Evolutionary conservation across 2,888 invertebrate genomes (phyloP).

Genomic region (Bugulina stolonifera): DNA sequence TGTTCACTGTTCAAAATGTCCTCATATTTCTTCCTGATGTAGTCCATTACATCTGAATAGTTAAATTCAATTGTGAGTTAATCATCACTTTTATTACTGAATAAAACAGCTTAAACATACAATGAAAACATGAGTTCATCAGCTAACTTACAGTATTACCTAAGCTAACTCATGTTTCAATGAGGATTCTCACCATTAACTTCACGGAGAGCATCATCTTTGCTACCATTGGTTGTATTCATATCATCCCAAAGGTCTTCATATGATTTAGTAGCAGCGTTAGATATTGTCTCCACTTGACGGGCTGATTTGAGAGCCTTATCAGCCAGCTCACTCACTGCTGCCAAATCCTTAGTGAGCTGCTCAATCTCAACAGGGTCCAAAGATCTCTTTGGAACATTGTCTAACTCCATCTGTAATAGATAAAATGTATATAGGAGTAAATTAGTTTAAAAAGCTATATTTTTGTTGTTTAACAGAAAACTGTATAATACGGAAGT

Average conservation of each 20-base stretch:
- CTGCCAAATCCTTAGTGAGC: background rate
- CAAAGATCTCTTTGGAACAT: constrained; percentile 9
- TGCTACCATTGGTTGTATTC: background rate
- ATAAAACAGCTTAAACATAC: too few relatives aligned
- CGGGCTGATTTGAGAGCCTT: constrained; percentile 28
- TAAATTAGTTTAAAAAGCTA: too few relatives aligned
- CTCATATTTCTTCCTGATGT: constrained; percentile 2
- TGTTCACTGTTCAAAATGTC: constrained; percentile 22
- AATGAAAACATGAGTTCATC: too few relatives aligned
- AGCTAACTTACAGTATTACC: too few relatives aligned
- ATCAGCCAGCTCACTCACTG: background rate
- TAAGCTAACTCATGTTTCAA: too few relatives aligned
- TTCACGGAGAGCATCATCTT: background rate
- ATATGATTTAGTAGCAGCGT: constrained; percentile 21
- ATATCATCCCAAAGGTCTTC: background rate
- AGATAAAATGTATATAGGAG: too few relatives aligned
- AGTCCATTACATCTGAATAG: background rate
- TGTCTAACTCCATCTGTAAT: background rate
- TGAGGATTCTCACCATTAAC: background rate
- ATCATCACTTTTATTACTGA: too few relatives aligned
- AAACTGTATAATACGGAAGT: too few relatives aligned
- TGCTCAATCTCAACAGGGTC: background rate
- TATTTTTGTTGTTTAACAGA: too few relatives aligned
- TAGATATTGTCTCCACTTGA: constrained; percentile 30
- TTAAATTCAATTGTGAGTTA: too few relatives aligned